Evolutionary conservation across 2,888 invertebrate genomes (phyloP).

Genomic region (Eupithecia subfuscata): DNA sequence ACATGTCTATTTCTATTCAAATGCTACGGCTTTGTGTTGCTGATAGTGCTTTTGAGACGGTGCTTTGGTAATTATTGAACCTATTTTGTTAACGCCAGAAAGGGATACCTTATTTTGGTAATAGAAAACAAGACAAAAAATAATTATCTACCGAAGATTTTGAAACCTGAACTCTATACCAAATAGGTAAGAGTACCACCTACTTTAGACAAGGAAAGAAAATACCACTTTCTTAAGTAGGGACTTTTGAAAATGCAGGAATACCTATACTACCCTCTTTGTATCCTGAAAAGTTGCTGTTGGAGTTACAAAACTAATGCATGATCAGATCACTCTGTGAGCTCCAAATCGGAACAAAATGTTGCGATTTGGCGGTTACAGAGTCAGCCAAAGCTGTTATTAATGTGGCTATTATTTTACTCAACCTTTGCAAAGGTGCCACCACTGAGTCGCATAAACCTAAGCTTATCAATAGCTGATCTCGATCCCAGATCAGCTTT

Average conservation of each 20-base stretch:
- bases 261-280: not conserved
- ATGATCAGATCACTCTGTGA: too few species aligned
- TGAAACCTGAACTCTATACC: not conserved
- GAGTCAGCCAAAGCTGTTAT: not conserved
- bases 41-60: not conserved
- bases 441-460: slow-evolving; percentile 20
- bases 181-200: not conserved
- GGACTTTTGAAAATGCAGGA: not conserved
- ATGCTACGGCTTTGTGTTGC: slow-evolving; percentile 1
- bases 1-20: slow-evolving; percentile 30
- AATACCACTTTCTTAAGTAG: not conserved
- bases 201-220: not conserved
- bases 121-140: not conserved
- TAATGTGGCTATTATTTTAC: not conserved
- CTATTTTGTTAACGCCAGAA: not conserved
- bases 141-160: not conserved
- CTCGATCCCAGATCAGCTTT: slow-evolving; percentile 32
- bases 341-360: not conserved
- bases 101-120: not conserved
- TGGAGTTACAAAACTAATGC: not conserved
- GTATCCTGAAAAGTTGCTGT: not conserved
- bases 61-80: slow-evolving; percentile 8
- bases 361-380: not conserved
- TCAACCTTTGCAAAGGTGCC: slow-evolving; percentile 7
- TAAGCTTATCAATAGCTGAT: slow-evolving; percentile 34